Conservation (phyloP, 35 echinoderm and acorn worm species). For the Diadema setosum region DNA sequence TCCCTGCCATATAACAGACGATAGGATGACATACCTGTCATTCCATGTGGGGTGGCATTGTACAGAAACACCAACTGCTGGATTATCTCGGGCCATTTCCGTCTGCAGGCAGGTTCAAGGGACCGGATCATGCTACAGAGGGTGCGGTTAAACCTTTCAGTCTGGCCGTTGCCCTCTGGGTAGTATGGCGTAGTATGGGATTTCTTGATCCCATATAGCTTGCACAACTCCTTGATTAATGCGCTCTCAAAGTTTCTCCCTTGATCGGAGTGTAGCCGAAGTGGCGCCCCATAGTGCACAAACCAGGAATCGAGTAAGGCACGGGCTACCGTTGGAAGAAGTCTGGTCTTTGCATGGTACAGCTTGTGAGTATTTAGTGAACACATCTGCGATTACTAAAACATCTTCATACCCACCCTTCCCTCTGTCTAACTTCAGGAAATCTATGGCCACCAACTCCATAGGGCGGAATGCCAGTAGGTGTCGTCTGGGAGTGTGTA, state of each 20-base stretch:
- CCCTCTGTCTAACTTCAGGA: constrained; percentile 25
- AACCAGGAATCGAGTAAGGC: background rate
- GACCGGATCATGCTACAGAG: constrained; percentile 48
- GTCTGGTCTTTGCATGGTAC: constrained; percentile 50
- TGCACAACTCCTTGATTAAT: constrained; percentile 23
- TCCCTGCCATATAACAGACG: background rate
- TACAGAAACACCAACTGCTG: constrained; percentile 38
- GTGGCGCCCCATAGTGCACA: background rate
- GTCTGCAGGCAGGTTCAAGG: background rate
- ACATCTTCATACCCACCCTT: constrained; percentile 53
- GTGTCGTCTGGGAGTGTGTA: constrained; percentile 10
- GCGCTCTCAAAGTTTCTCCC: constrained; percentile 43
- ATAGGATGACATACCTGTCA: constrained; percentile 4
- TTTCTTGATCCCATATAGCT: constrained; percentile 35
- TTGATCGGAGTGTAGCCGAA: constrained; percentile 47
- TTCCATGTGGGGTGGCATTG: constrained; percentile 39
- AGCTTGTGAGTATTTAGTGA: constrained; percentile 50
- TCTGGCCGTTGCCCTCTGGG: constrained; percentile 47
- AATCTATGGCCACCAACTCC: constrained; percentile 44
- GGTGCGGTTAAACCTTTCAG: constrained; percentile 49
- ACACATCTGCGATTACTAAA: constrained; percentile 50
- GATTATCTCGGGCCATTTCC: constrained; percentile 25
- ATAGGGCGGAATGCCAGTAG: constrained; percentile 18
- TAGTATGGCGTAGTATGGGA: constrained; percentile 36
- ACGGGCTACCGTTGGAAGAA: constrained; percentile 21